Evolutionary conservation across 1,140 invertebrate species (phyloP).

Genomic region (Neotoxoptera formosana): DNA sequence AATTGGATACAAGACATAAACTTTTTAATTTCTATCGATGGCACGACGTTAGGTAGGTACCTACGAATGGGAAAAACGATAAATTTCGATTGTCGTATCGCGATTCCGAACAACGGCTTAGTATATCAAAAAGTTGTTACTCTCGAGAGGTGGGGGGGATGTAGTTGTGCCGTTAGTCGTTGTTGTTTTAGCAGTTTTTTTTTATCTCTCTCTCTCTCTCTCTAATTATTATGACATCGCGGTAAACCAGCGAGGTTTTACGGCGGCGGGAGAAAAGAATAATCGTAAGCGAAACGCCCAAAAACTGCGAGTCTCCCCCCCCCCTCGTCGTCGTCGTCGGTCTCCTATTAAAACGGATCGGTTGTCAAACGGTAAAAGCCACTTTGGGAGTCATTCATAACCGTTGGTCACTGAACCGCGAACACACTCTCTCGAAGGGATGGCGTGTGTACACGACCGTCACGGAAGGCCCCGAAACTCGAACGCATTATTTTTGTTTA

Average conservation of each 20-base stretch:
- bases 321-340: not conserved
- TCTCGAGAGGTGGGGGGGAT: too few species aligned
- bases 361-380: conserved; percentile 47
- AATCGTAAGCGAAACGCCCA: not conserved
- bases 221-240: not conserved
- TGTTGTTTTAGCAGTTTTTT: not conserved
- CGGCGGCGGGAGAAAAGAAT: not conserved
- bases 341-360: not conserved
- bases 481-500: not conserved
- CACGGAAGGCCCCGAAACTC: not conserved
- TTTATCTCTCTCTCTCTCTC: not conserved
- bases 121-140: conserved; percentile 42
- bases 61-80: not conserved
- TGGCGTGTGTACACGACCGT: not conserved
- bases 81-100: not conserved
- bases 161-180: not conserved
- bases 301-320: not conserved
- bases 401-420: conserved; percentile 27
- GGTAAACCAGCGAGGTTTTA: not conserved
- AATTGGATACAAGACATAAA: not conserved
- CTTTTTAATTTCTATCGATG: not conserved
- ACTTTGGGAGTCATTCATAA: conserved; percentile 52
- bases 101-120: not conserved
- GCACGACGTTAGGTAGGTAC: not conserved
- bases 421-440: not conserved